Evolutionary conservation across 2,113 vertebrate genomes (phyloP).

Genomic region (Apteryx mantelli): DNA sequence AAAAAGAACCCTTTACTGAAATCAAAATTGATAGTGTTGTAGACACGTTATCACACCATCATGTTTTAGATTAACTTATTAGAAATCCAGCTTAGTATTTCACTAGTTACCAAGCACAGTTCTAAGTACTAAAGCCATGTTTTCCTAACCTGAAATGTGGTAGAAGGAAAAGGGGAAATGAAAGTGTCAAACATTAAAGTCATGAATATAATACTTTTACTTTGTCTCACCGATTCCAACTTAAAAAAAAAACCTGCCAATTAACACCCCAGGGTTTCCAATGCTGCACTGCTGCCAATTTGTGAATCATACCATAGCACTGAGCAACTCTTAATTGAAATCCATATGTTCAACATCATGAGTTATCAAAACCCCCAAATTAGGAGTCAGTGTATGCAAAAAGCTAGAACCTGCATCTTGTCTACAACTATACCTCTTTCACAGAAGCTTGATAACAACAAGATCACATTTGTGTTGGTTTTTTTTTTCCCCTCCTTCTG

Average conservation of each 20-base stretch:
- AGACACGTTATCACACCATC: neutral
- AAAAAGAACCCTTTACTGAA: neutral
- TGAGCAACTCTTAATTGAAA: neutral
- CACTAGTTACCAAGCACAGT: neutral
- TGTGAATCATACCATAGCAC: neutral
- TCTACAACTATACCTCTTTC: neutral
- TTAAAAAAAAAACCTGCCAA: neutral
- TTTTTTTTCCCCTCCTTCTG: neutral
- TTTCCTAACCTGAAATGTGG: neutral
- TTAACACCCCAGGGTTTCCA: neutral
- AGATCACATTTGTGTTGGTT: neutral
- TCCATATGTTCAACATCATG: neutral
- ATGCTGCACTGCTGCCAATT: neutral
- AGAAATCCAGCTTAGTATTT: neutral
- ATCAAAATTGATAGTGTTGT: neutral
- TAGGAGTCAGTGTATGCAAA: neutral
- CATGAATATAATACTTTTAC: neutral
- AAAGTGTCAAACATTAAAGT: neutral
- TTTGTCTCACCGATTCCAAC: neutral
- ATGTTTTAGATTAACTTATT: neutral
- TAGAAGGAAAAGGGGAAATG: neutral
- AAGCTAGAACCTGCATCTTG: neutral
- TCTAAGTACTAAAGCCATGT: neutral
- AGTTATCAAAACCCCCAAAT: neutral
- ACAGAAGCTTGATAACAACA: neutral